Conservation (phyloP, 2,888 invertebrate genomes). For the Temnothorax ravouxi region DNA sequence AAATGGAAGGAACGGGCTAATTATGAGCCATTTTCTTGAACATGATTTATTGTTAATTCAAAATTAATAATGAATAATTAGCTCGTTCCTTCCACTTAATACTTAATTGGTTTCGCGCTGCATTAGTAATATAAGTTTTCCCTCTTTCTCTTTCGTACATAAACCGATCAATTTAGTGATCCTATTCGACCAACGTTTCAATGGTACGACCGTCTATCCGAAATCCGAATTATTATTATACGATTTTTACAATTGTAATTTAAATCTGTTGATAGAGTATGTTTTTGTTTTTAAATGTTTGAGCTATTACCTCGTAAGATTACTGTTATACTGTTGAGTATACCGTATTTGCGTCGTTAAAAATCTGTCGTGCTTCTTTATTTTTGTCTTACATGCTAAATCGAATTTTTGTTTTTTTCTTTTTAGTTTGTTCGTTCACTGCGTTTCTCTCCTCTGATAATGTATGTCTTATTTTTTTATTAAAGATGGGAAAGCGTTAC, state of each 20-base stretch:
- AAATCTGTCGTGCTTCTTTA: constrained; percentile 65
- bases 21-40: no score
- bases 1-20: no score
- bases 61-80: no score
- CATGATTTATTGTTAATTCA: no score
- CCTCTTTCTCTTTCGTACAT: constrained; percentile 10
- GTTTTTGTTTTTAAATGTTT: constrained; percentile 65
- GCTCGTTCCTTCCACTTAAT: background rate
- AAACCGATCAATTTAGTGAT: constrained; percentile 47
- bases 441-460: constrained; percentile 64
- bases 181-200: constrained; percentile 45
- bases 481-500: constrained; percentile 11
- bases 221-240: constrained; percentile 39
- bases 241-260: constrained; percentile 46
- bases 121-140: constrained; percentile 18
- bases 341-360: constrained; percentile 65
- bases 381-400: constrained; percentile 61
- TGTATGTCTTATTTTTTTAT: constrained; percentile 37
- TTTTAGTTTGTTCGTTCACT: constrained; percentile 59
- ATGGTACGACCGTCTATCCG: constrained; percentile 31
- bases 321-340: constrained; percentile 53
- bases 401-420: constrained; percentile 47
- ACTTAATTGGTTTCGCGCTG: background rate
- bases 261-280: constrained; percentile 62
- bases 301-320: constrained; percentile 49